These are phyloP conservation scores for Arvicanthis niloticus DNA, from an alignment of 2,113 vertebrate species.

Conservation along the genomic window DNA sequence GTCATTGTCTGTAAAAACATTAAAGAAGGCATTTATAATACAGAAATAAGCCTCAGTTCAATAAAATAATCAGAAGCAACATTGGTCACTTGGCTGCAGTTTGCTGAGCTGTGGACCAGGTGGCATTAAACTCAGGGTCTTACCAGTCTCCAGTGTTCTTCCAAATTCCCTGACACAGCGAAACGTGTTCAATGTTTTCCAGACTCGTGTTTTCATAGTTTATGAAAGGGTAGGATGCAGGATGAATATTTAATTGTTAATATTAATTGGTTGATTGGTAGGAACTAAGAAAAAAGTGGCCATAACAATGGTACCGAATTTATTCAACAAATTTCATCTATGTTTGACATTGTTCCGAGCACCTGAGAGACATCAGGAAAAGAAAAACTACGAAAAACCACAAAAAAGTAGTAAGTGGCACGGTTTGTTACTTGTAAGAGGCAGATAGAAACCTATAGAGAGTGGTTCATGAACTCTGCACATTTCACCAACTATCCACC, in stretches of 20 bases:
- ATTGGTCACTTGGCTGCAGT: neutral
- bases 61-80: neutral
- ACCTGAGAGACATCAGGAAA: neutral
- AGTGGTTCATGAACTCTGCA: constrained; percentile 25
- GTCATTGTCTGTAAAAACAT: neutral
- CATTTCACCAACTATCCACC: constrained; percentile 45
- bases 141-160: constrained; percentile 14
- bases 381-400: neutral
- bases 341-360: constrained; percentile 8
- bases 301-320: constrained; percentile 45
- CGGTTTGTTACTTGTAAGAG: constrained; percentile 36
- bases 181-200: constrained; percentile 24
- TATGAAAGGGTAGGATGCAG: constrained; percentile 53
- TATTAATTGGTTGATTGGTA: constrained; percentile 66
- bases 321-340: constrained; percentile 58
- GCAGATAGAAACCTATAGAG: neutral
- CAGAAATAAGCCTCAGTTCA: neutral
- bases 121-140: neutral
- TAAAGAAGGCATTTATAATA: neutral
- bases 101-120: neutral
- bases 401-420: neutral
- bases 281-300: constrained; percentile 50
- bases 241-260: constrained; percentile 59
- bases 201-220: constrained; percentile 46
- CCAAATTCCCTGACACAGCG: constrained; percentile 22